Percentiles rank a stretch among this genome's conserved stretches.
phyloP scores from a whole-genome alignment of 2,888 invertebrate genomes.

The Sinotaia quadrata region DNA sequence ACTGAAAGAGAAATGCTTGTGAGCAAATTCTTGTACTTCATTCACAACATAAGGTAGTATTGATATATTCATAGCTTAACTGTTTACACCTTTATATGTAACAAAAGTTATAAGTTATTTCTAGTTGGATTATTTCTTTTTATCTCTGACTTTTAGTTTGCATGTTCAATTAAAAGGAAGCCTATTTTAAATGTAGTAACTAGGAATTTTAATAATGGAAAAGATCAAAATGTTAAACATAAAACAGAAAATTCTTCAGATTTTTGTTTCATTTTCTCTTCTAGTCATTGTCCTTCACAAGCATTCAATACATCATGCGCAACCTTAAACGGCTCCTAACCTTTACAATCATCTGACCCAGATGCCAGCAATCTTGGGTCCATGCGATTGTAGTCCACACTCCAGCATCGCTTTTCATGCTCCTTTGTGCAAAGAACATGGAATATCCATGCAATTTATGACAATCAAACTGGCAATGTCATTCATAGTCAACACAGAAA shows the following conservation, averaged over 20 bases:
- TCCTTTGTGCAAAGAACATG: constrained; percentile 46
- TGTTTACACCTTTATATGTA: no score
- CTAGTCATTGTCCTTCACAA: not conserved
- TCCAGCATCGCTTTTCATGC: constrained; percentile 96
- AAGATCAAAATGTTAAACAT: not conserved
- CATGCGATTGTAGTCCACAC: constrained; percentile 93
- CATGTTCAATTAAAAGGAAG: no score
- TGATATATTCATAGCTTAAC: no score
- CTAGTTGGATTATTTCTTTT: no score
- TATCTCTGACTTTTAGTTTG: no score
- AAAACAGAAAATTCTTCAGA: not conserved
- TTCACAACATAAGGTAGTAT: no score
- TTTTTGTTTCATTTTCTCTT: not conserved
- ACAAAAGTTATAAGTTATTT: no score
- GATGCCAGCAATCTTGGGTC: constrained; percentile 92
- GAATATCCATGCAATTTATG: no score
- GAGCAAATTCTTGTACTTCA: no score
- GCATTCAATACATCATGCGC: not conserved
- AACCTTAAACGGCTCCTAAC: constrained; percentile 56
- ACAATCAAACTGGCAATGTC: no score
- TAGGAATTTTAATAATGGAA: not conserved
- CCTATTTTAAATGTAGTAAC: no score
- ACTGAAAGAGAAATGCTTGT: constrained; percentile 78
- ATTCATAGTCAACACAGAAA: no score
- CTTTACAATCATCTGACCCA: constrained; percentile 90